These are phyloP conservation scores for Cryptocephalus moraei DNA, from an alignment of 2,888 invertebrate species.

Conservation along the genomic window DNA sequence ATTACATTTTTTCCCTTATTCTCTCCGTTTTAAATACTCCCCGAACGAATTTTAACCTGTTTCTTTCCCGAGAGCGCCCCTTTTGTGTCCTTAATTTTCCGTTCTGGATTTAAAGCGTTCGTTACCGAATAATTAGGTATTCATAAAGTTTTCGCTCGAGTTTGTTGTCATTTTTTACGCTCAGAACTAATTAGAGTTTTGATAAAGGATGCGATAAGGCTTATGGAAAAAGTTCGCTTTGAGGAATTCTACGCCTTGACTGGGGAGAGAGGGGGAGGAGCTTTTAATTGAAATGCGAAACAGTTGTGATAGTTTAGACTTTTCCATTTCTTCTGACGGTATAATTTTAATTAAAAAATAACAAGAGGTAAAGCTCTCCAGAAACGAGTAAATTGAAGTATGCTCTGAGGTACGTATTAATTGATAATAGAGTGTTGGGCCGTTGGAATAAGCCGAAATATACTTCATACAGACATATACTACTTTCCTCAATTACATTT, in stretches of 20 bases:
- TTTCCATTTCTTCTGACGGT: too few relatives aligned
- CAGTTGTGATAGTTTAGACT: too few relatives aligned
- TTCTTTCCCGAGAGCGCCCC: not conserved
- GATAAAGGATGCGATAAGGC: not conserved
- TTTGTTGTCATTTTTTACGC: not conserved
- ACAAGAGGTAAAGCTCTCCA: too few relatives aligned
- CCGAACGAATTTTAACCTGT: not conserved
- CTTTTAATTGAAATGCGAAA: too few relatives aligned
- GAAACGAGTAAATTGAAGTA: too few relatives aligned
- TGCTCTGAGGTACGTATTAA: too few relatives aligned
- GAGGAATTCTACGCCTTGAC: not conserved
- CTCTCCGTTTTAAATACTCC: not conserved
- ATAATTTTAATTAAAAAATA: too few relatives aligned
- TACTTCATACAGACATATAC: too few relatives aligned
- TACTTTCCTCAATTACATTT: too few relatives aligned
- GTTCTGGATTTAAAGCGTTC: not conserved
- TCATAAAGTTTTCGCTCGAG: not conserved
- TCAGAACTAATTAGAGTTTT: not conserved
- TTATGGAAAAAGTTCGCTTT: not conserved
- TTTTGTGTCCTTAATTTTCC: not conserved
- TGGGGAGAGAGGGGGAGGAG: too few relatives aligned
- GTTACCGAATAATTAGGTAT: not conserved
- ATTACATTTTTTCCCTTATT: conserved; percentile 7
- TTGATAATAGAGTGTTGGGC: too few relatives aligned
- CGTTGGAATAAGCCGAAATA: too few relatives aligned